Evolutionary conservation across 64 coral and sea anemone species (phyloP).

Genomic region (Cladopsammia gracilis): DNA sequence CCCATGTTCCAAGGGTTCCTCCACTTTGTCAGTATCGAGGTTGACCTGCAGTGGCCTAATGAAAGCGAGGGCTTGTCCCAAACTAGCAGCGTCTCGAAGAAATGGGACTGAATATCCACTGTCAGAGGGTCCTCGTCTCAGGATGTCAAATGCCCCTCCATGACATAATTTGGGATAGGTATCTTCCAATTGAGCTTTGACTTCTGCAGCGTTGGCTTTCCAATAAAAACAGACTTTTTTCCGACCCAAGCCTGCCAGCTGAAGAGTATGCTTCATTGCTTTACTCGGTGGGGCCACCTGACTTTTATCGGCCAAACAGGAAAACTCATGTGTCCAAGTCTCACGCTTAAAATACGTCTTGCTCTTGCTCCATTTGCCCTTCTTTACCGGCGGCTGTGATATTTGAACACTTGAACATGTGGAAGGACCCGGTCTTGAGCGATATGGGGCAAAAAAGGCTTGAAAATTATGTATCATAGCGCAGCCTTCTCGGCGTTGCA

Average conservation of each 20-base stretch:
- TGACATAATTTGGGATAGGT: not conserved
- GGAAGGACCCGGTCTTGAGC: too few species aligned
- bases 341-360: too few species aligned
- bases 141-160: not conserved
- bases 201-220: not conserved
- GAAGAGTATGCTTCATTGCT: not conserved
- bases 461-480: too few species aligned
- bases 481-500: too few species aligned
- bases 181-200: not conserved
- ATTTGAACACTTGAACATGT: too few species aligned
- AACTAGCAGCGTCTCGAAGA: not conserved
- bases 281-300: too few species aligned
- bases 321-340: too few species aligned
- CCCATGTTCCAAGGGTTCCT: not conserved
- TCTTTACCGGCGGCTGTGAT: too few species aligned
- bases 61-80: slow-evolving; percentile 1
- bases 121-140: not conserved
- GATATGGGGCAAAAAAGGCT: too few species aligned
- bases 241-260: not conserved
- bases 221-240: not conserved
- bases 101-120: slow-evolving; percentile 26
- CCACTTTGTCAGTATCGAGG: slow-evolving; percentile 8
- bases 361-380: too few species aligned
- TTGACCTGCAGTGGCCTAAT: not conserved
- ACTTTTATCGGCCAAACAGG: too few species aligned